Conservation (phyloP, 2,888 invertebrate genomes). For the Callyntrura sp. region DNA sequence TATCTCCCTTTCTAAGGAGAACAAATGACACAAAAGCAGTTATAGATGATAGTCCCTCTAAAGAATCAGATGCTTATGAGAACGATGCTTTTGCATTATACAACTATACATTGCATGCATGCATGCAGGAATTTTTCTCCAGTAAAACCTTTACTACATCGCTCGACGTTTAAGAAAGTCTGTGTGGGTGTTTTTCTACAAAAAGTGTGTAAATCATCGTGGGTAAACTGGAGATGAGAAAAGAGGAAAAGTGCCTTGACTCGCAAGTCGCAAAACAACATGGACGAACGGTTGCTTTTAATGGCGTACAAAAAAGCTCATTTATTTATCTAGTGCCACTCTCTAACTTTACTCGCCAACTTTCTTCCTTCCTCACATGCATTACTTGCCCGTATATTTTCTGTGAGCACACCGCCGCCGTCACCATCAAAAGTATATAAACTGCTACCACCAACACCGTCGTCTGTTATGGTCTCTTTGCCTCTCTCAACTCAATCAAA, state of each 20-base stretch:
- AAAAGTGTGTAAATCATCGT: background rate
- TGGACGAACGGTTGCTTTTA: background rate
- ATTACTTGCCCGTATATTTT: background rate
- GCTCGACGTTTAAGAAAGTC: too few relatives aligned
- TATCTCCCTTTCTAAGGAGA: background rate
- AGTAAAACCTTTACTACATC: too few relatives aligned
- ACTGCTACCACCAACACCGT: background rate
- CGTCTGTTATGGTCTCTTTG: background rate
- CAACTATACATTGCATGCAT: too few relatives aligned
- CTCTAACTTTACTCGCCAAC: background rate
- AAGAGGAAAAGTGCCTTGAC: background rate
- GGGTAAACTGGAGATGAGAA: background rate
- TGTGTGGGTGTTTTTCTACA: too few relatives aligned
- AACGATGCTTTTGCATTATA: too few relatives aligned
- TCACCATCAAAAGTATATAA: too few relatives aligned
- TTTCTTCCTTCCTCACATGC: background rate
- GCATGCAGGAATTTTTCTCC: too few relatives aligned
- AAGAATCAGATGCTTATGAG: too few relatives aligned
- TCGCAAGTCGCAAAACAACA: too few relatives aligned
- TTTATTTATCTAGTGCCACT: constrained; percentile 28
- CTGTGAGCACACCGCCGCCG: too few relatives aligned
- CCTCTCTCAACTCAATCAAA: background rate
- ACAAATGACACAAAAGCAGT: constrained; percentile 10
- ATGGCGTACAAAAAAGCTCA: constrained; percentile 10
- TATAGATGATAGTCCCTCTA: too few relatives aligned